Conservation (phyloP, 2,797 vertebrate genomes). For the Propithecus perrieri region DNA sequence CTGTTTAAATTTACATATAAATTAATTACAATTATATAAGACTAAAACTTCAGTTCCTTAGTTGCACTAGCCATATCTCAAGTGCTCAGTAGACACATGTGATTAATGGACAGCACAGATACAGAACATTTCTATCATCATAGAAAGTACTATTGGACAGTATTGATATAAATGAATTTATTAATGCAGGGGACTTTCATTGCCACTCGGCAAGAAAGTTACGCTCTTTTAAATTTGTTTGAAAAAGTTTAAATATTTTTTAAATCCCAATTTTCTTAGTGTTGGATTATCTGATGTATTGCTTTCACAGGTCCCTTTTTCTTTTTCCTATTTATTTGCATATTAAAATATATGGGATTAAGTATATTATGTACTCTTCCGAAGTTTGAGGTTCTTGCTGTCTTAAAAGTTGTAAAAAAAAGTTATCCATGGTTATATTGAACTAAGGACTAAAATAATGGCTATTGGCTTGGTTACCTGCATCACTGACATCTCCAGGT, state of each 20-base stretch:
- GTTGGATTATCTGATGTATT: neutral
- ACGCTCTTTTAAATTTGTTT: neutral
- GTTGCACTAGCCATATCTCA: neutral
- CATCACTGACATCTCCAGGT: neutral
- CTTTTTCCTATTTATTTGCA: neutral
- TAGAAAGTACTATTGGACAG: neutral
- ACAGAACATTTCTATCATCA: neutral
- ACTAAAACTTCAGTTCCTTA: neutral
- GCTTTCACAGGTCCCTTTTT: neutral
- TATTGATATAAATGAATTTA: neutral
- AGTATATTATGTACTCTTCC: neutral
- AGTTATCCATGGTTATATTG: neutral
- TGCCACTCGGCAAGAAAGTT: neutral
- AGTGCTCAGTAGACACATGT: neutral
- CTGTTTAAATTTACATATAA: conserved; percentile 5
- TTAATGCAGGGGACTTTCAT: neutral
- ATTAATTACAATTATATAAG: neutral
- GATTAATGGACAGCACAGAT: neutral
- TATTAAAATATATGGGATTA: neutral
- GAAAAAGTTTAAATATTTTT: conserved; percentile 14
- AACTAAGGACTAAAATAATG: neutral
- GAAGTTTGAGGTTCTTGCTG: neutral
- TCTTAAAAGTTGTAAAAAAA: conserved; percentile 29
- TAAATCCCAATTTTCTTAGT: neutral
- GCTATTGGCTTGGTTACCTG: neutral